Percentiles rank a stretch among this genome's conserved stretches.
These are phyloP conservation scores for Onychomys arenicola DNA, from an alignment of 2,797 vertebrate species.

Conservation along the genomic window DNA sequence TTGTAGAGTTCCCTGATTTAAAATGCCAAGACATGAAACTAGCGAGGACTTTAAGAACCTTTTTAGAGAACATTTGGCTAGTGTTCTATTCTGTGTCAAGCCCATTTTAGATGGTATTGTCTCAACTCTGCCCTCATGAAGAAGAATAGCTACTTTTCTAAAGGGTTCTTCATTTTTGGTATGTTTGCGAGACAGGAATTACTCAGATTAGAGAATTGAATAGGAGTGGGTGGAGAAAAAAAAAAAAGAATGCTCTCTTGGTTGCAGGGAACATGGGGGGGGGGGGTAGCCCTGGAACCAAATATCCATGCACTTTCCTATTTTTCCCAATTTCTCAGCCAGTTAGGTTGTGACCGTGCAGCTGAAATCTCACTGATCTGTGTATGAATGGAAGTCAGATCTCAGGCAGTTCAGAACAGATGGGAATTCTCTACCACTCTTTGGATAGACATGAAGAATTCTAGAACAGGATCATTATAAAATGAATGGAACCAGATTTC, in stretches of 20 bases:
- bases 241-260: not conserved
- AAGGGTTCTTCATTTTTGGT: slow-evolving; percentile 7
- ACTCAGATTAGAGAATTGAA: not conserved
- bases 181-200: slow-evolving; percentile 30
- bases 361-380: not conserved
- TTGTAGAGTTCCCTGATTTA: slow-evolving; percentile 58
- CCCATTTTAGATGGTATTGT: slow-evolving; percentile 51
- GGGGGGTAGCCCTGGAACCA: not conserved
- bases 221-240: not conserved
- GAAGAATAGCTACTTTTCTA: slow-evolving; percentile 9
- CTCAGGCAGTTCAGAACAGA: not conserved
- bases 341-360: not conserved
- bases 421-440: not conserved
- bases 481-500: not conserved
- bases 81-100: slow-evolving; percentile 1
- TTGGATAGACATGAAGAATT: not conserved
- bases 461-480: not conserved
- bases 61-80: slow-evolving; percentile 16
- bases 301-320: fast-evolving
- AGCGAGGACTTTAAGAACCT: slow-evolving; percentile 24
- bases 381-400: not conserved
- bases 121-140: slow-evolving; percentile 47
- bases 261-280: not conserved
- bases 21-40: slow-evolving; percentile 21
- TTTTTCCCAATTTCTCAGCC: not conserved